Evolutionary conservation across 2,888 invertebrate genomes (phyloP), one percentile per base, ranked within the genome.

Genomic region (Bombylius major): DNA sequence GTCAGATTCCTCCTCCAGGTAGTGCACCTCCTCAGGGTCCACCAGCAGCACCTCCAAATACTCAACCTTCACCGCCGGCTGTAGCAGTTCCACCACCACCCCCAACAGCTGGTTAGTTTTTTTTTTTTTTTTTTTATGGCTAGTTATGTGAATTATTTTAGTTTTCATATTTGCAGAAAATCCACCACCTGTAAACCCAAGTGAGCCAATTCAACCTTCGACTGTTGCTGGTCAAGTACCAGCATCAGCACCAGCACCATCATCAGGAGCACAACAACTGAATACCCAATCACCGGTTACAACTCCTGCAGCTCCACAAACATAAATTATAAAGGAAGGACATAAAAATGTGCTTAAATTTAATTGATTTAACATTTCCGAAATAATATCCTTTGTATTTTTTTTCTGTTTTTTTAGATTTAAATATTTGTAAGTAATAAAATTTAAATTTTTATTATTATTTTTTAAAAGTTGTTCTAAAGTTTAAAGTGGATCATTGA

Each of bases 41-140:
- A 47, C 78, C 78, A 52, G 76, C 78, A 12, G 74, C 76, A 14
- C 73, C 76, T 59, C 71, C 78, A 5, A 70, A 76, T 46, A 73
- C 78, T 5, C 74, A 76, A 32, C 68, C 76, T 5, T 71, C 75
- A 14, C 72, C 75, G 9, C 65, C 68, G 7, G 68, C 72, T 11
- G 57, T 58, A 34, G 56, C 59, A 14, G n/a, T 56, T 42, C 60
- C 60, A 47, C 23, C 32, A 51, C 45, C 66, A 70, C 4, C 70
- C 65, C 32, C 67, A 68, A 52, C 47, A 13, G 46, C 12, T 49
- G 51, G 51, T 51, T 50, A 14, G 34, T n/a, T n/a, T 32, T 50
- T 45, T 31, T n/a, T 12, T 48, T 45, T 54, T 36, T 14, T 36
- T 13, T 13, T 45, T 50, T 44, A 36, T 34, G 36, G 39, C 39